These are phyloP conservation scores for Varanus komodoensis DNA, from an alignment of 2,113 vertebrate species.

Conservation along the genomic window DNA sequence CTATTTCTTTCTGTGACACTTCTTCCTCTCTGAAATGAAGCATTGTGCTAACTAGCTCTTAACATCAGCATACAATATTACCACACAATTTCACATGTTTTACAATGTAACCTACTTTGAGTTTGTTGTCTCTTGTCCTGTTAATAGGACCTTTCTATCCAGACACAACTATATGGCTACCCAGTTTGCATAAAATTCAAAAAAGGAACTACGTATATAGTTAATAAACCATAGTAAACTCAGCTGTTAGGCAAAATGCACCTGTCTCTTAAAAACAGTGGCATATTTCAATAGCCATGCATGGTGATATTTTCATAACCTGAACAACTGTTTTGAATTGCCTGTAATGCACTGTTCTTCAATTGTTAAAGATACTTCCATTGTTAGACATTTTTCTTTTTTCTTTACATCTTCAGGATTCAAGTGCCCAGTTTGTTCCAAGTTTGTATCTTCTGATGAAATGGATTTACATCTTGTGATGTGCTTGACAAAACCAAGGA, in stretches of 20 bases:
- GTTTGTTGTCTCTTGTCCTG: neutral
- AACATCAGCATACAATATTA: neutral
- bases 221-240: neutral
- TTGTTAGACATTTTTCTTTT: slow-evolving; percentile 40
- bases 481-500: slow-evolving; percentile 96
- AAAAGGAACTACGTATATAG: neutral
- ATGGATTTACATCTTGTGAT: slow-evolving; percentile 97
- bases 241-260: neutral
- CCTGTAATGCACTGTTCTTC: neutral
- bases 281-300: neutral
- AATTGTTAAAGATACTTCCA: too few relatives aligned
- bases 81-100: neutral
- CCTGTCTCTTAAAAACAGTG: neutral
- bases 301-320: slow-evolving; percentile 23
- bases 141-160: neutral
- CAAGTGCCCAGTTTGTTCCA: slow-evolving; percentile 96
- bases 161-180: neutral
- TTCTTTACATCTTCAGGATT: slow-evolving; percentile 82
- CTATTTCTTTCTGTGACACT: neutral
- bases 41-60: neutral
- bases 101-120: neutral
- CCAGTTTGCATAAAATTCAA: neutral
- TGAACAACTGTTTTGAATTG: slow-evolving; percentile 7
- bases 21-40: neutral
- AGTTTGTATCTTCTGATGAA: slow-evolving; percentile 94